These are phyloP conservation scores for Galleria mellonella DNA, from an alignment of 1,140 invertebrate genomes.

Conservation along the genomic window DNA sequence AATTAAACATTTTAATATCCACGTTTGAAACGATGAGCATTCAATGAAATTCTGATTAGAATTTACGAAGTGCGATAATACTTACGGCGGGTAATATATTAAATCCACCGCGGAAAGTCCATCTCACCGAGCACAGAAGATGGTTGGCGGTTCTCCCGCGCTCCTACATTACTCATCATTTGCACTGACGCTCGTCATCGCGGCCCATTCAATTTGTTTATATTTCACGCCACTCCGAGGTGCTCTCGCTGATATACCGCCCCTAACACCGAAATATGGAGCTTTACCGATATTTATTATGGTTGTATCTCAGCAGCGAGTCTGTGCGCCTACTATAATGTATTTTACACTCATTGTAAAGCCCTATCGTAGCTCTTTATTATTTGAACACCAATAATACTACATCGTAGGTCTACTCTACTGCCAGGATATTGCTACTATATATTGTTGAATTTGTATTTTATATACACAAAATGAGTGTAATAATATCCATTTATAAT, in stretches of 20 bases:
- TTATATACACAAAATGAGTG: background rate
- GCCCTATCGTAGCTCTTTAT: slow-evolving; percentile 22
- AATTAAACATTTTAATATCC: too few species aligned
- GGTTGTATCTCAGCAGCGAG: slow-evolving; percentile 32
- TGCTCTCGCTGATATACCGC: slow-evolving; percentile 44
- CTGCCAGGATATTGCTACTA: too few species aligned
- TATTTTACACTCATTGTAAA: slow-evolving; percentile 29
- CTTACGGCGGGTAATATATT: slow-evolving; percentile 5
- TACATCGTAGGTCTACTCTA: too few species aligned
- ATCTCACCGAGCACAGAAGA: background rate
- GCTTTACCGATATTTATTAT: slow-evolving; percentile 53
- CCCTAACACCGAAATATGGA: slow-evolving; percentile 56
- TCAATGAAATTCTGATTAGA: background rate
- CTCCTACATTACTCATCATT: slow-evolving; percentile 62
- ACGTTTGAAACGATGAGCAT: too few species aligned
- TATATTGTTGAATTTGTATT: slow-evolving; percentile 1
- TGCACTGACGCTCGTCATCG: slow-evolving; percentile 49
- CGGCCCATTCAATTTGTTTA: slow-evolving; percentile 68
- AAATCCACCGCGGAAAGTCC: slow-evolving; percentile 1
- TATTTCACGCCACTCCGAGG: slow-evolving; percentile 63
- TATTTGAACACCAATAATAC: slow-evolving; percentile 9
- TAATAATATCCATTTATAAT: too few species aligned
- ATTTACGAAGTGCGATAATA: too few species aligned
- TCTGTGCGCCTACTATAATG: slow-evolving; percentile 32
- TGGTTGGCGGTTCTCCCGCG: background rate